Evolutionary conservation across 2,113 vertebrate genomes (phyloP), one percentile per base, ranked within the genome.

Genomic region (Orientallactaga bullata): DNA sequence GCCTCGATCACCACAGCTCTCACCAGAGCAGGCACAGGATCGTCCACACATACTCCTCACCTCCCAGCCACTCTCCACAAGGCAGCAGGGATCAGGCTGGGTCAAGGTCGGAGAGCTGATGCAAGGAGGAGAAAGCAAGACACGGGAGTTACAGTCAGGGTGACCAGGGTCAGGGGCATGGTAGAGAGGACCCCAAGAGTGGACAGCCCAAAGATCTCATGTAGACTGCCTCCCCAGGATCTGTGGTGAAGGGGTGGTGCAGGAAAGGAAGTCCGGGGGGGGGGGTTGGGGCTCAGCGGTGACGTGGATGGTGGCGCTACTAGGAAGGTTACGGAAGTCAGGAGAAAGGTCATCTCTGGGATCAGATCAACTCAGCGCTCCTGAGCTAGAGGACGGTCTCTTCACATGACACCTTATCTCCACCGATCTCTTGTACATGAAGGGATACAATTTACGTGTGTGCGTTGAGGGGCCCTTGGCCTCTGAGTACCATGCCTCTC

Each of bases 161-260:
- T 18, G 21, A 47, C 15, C n/a, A 37, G n/a, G 9, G 73, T 32
- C 0, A 0, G 1, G 30, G 11, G 12, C n/a, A 11, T 63, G 8
- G 17, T 82, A 39, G n/a, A 3, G 11, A 63, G 37, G 73, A 60
- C 11, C 72, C 68, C 24, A 65, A 20, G 65, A 83, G 23, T 37
- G 1, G 24, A 39, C 9, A 65, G 20, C 3, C 66, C 17, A 55
- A 2, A 39, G 23, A 32, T 39, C 80, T 32, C 26, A 17, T 6
- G 13, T 26, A 61, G 37, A 35, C 8, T 2, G 30, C 74, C 15
- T 65, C 47, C 30, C 18, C 51, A 8, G 42, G 60, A 61, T 24
- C 21, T n/a, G 20, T 7, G 32, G 39, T 47, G 30, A 74, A 2
- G 11, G 72, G 42, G 18, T 10, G 37, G 78, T 37, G 1, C 30